A percentile compares a stretch with the other conserved stretches of the same genome.
phyloP scores from a whole-genome alignment of 2,797 vertebrate genomes.

The Gallirallus australis region DNA sequence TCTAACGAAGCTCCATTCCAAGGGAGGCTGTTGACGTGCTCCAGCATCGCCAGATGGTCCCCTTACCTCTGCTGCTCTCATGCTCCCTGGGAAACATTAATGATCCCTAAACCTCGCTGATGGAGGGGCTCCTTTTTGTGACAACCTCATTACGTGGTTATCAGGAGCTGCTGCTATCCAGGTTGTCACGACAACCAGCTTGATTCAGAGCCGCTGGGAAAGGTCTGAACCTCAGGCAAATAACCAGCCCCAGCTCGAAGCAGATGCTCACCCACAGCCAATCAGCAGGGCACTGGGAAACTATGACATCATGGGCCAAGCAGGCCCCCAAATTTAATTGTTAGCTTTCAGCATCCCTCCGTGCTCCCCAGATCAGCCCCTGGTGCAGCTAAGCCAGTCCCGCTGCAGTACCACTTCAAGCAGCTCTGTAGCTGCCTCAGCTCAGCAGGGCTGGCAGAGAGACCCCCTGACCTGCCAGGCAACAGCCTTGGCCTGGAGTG shows the following conservation, averaged over 20 bases:
- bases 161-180: slow-evolving; percentile 76
- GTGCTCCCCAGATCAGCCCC: not conserved
- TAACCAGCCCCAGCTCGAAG: slow-evolving; percentile 86
- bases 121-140: slow-evolving; percentile 72
- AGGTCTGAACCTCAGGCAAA: slow-evolving; percentile 89
- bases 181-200: slow-evolving; percentile 94
- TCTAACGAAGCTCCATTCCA: slow-evolving; percentile 29
- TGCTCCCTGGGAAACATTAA: slow-evolving; percentile 39
- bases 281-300: slow-evolving; percentile 81
- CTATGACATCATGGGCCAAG: slow-evolving; percentile 94
- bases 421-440: not conserved
- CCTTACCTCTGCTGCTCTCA: not conserved
- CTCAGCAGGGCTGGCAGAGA: not conserved
- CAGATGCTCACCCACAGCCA: slow-evolving; percentile 91
- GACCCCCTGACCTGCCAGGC: not conserved
- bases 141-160: slow-evolving; percentile 84
- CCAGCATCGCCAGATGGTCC: slow-evolving; percentile 4
- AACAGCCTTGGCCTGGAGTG: not conserved
- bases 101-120: slow-evolving; percentile 47
- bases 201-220: slow-evolving; percentile 86
- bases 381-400: not conserved
- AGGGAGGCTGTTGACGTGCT: not conserved
- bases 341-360: slow-evolving; percentile 77
- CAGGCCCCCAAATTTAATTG: slow-evolving; percentile 77
- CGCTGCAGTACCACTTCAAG: not conserved